Conservation (phyloP, 2,797 vertebrate genomes). For the Sebastes dallii region DNA sequence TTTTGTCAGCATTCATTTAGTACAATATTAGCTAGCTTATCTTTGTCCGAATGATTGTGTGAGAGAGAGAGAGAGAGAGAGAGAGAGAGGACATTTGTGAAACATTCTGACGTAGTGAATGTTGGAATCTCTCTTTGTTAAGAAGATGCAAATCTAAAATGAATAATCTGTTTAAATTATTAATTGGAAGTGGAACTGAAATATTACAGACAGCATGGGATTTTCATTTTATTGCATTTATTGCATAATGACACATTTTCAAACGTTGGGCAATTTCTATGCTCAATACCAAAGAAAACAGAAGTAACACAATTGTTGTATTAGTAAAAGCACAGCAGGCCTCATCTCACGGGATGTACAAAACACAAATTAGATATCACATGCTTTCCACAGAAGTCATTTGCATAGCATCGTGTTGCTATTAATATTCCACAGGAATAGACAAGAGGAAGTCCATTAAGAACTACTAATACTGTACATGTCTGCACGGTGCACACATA, state of each 20-base stretch:
- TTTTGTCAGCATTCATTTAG: not conserved
- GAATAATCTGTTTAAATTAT: not conserved
- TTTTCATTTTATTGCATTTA: conserved; percentile 31
- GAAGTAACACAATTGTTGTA: not conserved
- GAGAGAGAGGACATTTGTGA: not conserved
- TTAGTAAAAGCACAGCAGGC: not conserved
- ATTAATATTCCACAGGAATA: conserved; percentile 75
- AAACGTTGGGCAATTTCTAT: not conserved
- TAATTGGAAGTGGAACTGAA: not conserved
- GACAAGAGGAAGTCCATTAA: conserved; percentile 48
- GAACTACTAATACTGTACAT: conserved; percentile 46
- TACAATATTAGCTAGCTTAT: not conserved
- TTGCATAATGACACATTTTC: conserved; percentile 17
- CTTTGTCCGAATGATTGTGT: too few relatives aligned
- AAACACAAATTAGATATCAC: conserved; percentile 22
- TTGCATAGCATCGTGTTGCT: conserved; percentile 26
- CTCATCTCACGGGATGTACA: conserved; percentile 65
- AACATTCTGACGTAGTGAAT: not conserved
- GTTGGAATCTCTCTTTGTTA: not conserved
- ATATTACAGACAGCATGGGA: not conserved
- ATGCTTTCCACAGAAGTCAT: conserved; percentile 28
- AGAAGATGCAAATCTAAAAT: not conserved
- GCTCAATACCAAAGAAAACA: not conserved
- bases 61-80: too few relatives aligned
- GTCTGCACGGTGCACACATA: conserved; percentile 26